A percentile compares a stretch with the other conserved stretches of the same genome.
Evolutionary conservation across 2,113 vertebrate species (phyloP).

Genomic region (Oryzias javanicus): DNA sequence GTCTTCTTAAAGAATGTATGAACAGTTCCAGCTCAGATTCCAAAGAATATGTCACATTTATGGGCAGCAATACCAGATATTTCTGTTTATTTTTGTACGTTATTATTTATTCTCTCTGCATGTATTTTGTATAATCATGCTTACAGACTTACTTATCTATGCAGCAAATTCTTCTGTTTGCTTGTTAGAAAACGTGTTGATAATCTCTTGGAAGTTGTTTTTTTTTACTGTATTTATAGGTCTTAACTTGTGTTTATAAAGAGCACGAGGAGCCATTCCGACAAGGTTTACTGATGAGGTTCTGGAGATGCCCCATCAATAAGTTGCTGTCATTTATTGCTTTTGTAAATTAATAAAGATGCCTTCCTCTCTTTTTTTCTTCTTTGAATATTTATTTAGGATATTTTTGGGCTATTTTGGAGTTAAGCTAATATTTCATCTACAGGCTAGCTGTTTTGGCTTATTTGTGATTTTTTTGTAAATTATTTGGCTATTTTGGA

Average conservation of each 20-base stretch:
- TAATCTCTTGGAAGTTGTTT: not conserved
- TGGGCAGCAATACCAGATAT: constrained; percentile 56
- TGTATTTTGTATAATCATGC: constrained; percentile 59
- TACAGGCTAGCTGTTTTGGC: too few relatives aligned
- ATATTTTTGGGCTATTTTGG: too few relatives aligned
- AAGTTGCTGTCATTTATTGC: constrained; percentile 44
- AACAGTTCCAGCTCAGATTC: constrained; percentile 26
- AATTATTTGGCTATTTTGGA: too few relatives aligned
- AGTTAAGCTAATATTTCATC: too few relatives aligned
- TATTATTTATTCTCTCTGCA: constrained; percentile 69
- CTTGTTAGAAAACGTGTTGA: too few relatives aligned
- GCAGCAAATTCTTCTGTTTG: too few relatives aligned
- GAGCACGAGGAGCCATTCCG: constrained; percentile 46
- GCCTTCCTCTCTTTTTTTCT: constrained; percentile 40
- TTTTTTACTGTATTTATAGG: constrained; percentile 66
- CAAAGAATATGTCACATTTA: constrained; percentile 42
- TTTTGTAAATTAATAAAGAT: constrained; percentile 65
- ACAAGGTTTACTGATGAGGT: constrained; percentile 50
- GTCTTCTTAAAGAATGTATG: constrained; percentile 46
- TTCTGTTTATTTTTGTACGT: constrained; percentile 54
- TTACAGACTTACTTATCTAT: constrained; percentile 26
- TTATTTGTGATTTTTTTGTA: too few relatives aligned
- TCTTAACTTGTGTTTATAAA: constrained; percentile 56
- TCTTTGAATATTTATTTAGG: not conserved
- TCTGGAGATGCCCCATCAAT: constrained; percentile 28